phyloP scores from a whole-genome alignment of 2,888 invertebrate species.

The Apotomis capreana region DNA sequence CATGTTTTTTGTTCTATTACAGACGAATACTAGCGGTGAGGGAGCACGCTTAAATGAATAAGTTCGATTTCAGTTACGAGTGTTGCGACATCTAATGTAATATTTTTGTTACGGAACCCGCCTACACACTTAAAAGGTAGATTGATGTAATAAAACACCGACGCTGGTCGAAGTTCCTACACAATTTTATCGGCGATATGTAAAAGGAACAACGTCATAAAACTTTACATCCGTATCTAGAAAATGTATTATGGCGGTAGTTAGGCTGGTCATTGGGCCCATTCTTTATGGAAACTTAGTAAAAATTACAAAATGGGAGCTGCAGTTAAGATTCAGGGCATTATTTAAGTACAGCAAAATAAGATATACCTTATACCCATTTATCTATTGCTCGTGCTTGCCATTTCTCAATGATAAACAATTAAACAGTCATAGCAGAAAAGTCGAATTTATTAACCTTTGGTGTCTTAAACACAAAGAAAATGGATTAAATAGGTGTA shows the following conservation, averaged over 20 bases:
- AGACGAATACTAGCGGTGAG: too few relatives aligned
- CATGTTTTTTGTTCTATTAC: too few relatives aligned
- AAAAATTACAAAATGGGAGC: conserved; percentile 26
- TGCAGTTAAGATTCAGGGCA: too few relatives aligned
- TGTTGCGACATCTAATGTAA: conserved; percentile 7
- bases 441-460: too few relatives aligned
- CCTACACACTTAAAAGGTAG: conserved; percentile 13
- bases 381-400: too few relatives aligned
- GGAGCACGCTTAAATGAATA: neutral
- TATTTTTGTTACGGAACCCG: conserved; percentile 2
- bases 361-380: too few relatives aligned
- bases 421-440: too few relatives aligned
- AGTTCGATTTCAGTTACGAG: neutral
- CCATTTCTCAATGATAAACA: too few relatives aligned
- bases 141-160: conserved; percentile 58
- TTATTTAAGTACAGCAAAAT: too few relatives aligned
- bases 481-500: too few relatives aligned
- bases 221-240: conserved; percentile 53
- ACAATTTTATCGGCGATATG: conserved; percentile 58
- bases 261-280: conserved; percentile 38
- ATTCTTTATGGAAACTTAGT: conserved; percentile 36
- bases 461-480: too few relatives aligned
- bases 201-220: conserved; percentile 53
- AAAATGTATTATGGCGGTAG: conserved; percentile 47
- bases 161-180: conserved; percentile 48